Percentiles rank a stretch among this genome's conserved stretches.
Evolutionary conservation across 2,888 invertebrate genomes (phyloP).

Genomic region (Gymnosoma rotundatum): DNA sequence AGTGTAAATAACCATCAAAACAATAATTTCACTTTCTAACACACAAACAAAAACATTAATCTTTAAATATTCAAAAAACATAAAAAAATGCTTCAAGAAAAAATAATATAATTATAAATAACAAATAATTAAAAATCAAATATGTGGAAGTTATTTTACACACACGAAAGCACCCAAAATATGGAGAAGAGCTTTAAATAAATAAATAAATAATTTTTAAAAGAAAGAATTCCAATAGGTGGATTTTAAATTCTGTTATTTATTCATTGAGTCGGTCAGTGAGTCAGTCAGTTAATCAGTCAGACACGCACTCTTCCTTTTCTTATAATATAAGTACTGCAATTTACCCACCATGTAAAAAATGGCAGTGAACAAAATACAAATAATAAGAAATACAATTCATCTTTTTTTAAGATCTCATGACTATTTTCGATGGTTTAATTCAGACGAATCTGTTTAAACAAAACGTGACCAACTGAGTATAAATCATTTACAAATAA

Average conservation of each 20-base stretch:
- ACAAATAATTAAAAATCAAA: slow-evolving; percentile 36
- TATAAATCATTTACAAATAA: no score
- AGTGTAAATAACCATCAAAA: slow-evolving; percentile 62
- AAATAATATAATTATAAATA: slow-evolving; percentile 15
- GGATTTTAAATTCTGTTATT: slow-evolving; percentile 22
- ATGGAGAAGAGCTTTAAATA: slow-evolving; percentile 24
- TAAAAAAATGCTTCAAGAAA: slow-evolving; percentile 16
- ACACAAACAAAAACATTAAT: slow-evolving; percentile 20
- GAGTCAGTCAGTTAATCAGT: background rate
- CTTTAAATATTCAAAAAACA: slow-evolving; percentile 8
- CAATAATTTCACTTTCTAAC: slow-evolving; percentile 68
- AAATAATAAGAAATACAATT: no score
- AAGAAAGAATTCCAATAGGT: slow-evolving; percentile 50
- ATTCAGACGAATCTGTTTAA: no score
- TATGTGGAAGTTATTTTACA: background rate
- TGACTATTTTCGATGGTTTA: no score
- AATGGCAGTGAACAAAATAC: no score
- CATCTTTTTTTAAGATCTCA: no score
- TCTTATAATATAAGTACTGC: background rate
- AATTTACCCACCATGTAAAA: background rate
- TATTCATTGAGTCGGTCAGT: slow-evolving; percentile 1
- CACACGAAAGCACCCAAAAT: slow-evolving; percentile 11
- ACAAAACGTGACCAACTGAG: no score
- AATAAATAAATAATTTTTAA: no score
- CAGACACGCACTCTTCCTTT: background rate